Evolutionary conservation across 2,888 invertebrate genomes (phyloP).

Genomic region (Synergus japonicus): DNA sequence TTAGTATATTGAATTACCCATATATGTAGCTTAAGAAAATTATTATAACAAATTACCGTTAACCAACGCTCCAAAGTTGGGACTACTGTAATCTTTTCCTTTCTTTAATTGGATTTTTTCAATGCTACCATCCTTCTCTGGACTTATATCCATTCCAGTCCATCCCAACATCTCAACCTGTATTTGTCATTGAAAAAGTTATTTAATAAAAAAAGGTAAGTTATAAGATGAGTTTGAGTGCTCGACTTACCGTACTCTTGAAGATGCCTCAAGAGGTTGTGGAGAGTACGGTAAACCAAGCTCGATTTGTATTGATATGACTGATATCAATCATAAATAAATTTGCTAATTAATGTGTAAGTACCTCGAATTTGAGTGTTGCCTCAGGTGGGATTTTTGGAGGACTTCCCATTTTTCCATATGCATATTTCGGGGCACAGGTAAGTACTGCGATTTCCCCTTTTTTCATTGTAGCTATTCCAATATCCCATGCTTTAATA

Average conservation of each 20-base stretch:
- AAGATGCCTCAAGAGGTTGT: no score
- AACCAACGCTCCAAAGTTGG: constrained; percentile 90
- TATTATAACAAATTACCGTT: constrained; percentile 81
- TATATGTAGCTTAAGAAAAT: no score
- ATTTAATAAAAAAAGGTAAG: constrained; percentile 38
- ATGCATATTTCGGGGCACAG: constrained; percentile 94
- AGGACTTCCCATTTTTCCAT: constrained; percentile 89
- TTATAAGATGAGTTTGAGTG: constrained; percentile 30
- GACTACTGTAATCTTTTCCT: constrained; percentile 86
- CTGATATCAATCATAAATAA: no score
- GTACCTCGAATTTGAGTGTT: constrained; percentile 92
- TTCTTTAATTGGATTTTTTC: constrained; percentile 84
- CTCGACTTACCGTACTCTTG: no score
- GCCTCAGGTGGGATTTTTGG: constrained; percentile 94
- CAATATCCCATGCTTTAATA: constrained; percentile 97
- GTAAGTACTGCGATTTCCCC: constrained; percentile 91
- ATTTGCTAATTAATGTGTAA: neutral
- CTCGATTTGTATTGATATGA: no score
- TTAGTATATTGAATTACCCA: no score
- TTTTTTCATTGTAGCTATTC: constrained; percentile 95
- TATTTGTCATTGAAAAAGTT: constrained; percentile 41
- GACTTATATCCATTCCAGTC: constrained; percentile 93
- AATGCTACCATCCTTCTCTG: constrained; percentile 90
- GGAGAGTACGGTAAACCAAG: no score
- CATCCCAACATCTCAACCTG: constrained; percentile 93